phyloP scores from a whole-genome alignment of 1,140 invertebrate species.

The Oryctes rhinoceros region DNA sequence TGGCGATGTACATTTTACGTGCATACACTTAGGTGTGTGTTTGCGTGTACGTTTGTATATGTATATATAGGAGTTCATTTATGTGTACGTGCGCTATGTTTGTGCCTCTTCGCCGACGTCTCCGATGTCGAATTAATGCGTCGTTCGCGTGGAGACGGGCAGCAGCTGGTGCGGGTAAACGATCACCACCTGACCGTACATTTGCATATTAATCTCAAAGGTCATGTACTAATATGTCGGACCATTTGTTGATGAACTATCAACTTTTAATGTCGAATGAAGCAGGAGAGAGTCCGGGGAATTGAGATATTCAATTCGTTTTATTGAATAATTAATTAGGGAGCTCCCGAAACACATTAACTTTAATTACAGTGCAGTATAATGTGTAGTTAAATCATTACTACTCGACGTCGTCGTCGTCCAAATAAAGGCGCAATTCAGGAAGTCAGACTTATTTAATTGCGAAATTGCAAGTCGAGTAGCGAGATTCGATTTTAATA shows the following conservation, averaged over 20 bases:
- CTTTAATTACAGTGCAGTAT: slow-evolving; percentile 50
- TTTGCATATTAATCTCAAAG: slow-evolving; percentile 49
- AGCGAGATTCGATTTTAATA: slow-evolving; percentile 5
- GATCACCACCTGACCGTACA: slow-evolving; percentile 46
- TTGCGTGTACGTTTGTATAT: neutral
- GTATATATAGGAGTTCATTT: neutral
- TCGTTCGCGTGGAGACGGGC: slow-evolving; percentile 33
- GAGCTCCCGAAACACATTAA: slow-evolving; percentile 49
- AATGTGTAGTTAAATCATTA: slow-evolving; percentile 52
- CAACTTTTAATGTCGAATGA: slow-evolving; percentile 42
- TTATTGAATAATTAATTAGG: slow-evolving; percentile 59
- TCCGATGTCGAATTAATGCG: slow-evolving; percentile 39
- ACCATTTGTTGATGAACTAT: slow-evolving; percentile 46
- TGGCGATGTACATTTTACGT: slow-evolving; percentile 4
- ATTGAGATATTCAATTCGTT: slow-evolving; percentile 51
- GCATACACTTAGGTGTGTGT: neutral
- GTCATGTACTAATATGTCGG: slow-evolving; percentile 43
- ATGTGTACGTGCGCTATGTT: neutral
- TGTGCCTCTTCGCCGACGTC: slow-evolving; percentile 38
- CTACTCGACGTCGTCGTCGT: slow-evolving; percentile 42
- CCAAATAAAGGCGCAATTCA: slow-evolving; percentile 50
- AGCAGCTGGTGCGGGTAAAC: slow-evolving; percentile 35
- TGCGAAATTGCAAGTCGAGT: slow-evolving; percentile 37
- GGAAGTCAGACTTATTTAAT: slow-evolving; percentile 47
- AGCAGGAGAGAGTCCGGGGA: slow-evolving; percentile 36